These are phyloP conservation scores for Calliopum simillimum DNA, from an alignment of 2,888 invertebrate species.

Conservation along the genomic window DNA sequence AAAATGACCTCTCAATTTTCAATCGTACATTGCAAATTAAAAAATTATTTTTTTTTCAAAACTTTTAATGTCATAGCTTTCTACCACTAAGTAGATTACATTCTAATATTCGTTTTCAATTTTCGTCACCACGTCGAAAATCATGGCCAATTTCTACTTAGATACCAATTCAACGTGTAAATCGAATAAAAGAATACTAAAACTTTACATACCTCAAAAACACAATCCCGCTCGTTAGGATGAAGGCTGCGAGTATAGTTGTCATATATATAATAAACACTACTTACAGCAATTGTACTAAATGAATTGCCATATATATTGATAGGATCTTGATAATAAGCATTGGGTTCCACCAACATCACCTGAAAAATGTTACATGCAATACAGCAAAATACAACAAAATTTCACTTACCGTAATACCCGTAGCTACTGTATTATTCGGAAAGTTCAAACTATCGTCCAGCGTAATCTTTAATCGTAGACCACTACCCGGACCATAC, in stretches of 20 bases:
- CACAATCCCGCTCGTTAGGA: conserved; percentile 51
- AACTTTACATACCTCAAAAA: conserved; percentile 49
- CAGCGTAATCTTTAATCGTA: conserved; percentile 49
- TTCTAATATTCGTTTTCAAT: no score
- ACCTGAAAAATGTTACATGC: conserved; percentile 45
- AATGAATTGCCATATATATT: conserved; percentile 48
- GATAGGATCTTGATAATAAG: conserved; percentile 52
- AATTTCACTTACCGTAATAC: conserved; percentile 38
- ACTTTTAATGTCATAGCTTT: no score
- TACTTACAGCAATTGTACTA: conserved; percentile 51
- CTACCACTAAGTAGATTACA: no score
- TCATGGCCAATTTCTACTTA: no score
- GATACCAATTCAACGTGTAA: no score
- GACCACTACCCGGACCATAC: conserved; percentile 48
- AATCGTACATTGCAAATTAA: no score
- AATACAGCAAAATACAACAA: no score
- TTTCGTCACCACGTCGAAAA: no score
- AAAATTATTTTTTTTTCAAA: no score
- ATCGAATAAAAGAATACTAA: no score
- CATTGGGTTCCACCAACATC: conserved; percentile 52
- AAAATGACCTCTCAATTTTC: no score
- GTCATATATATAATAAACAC: conserved; percentile 52
- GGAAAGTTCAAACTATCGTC: conserved; percentile 52
- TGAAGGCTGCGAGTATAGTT: conserved; percentile 48
- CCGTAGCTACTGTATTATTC: conserved; percentile 43